Evolutionary conservation across 2,113 vertebrate genomes (phyloP), one percentile per base, ranked within the genome.

Genomic region (Brachypodius melanocephalos): DNA sequence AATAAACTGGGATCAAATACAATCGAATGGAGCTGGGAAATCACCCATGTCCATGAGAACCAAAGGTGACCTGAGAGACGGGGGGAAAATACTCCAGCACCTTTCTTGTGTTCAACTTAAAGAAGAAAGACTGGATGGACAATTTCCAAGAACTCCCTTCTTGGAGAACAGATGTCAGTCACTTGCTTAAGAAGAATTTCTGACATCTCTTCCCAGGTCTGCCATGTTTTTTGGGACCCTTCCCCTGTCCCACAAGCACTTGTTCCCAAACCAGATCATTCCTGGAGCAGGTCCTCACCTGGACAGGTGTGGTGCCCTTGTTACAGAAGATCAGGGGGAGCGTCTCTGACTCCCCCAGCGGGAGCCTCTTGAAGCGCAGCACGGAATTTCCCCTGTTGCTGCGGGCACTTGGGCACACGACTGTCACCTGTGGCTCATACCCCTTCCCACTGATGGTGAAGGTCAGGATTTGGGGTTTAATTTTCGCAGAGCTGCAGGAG

Each of bases 401-500:
- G 86, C 42, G 96, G 71, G 98, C 97, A 13, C 96, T 49, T 0
- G 99, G 99, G 62, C 83, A 97, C 81, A 98, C 26, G 14, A 99
- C 78, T 0, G 94, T 97, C 90, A 99, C 96, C 31, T 74, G 97
- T 2, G 99, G 99, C 22, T 99, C 97, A 57, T 96, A 98, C 38
- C 99, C 99, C 43, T 98, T 98, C 28, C 99, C 99, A 2, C 89
- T 38, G 43, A 99, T 81, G 18, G 98, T 95, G 58, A 99, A 99
- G 46, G 93, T 83, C 69, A 99, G 95, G 57, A 42, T 92, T 93
- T 98, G 95, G 40, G 74, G 86, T 77, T 88, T 97, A 8, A 76
- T 40, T 6, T 87, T 78, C 40, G 19, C 12, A 8, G 43, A 52
- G 90, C 98, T 98, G 91, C 74, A 87, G 87, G 34, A 49, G 51